These are phyloP conservation scores for Uloborus plumipes DNA, from an alignment of 2,888 invertebrate species.

Conservation along the genomic window DNA sequence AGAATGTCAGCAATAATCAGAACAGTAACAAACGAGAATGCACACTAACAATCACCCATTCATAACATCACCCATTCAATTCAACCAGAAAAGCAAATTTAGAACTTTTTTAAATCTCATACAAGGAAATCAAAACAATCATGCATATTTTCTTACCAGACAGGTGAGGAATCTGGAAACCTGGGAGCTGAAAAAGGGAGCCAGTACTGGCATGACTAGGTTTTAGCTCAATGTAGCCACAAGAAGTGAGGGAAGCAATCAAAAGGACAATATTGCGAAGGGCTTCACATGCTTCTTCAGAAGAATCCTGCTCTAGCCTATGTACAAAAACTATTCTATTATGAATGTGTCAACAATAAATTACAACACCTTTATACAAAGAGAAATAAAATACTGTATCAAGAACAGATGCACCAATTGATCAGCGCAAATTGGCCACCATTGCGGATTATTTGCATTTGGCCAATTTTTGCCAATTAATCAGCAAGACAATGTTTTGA, in stretches of 20 bases:
- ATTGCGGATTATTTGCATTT: no score
- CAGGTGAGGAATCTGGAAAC: slow-evolving; percentile 92
- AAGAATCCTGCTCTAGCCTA: slow-evolving; percentile 81
- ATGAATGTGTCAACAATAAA: background rate
- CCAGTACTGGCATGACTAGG: slow-evolving; percentile 83
- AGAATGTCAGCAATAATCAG: no score
- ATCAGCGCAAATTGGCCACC: no score
- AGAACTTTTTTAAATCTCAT: no score
- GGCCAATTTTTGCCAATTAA: no score
- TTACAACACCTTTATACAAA: background rate
- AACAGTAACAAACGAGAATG: no score
- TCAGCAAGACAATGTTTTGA: no score
- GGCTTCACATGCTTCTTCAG: slow-evolving; percentile 89
- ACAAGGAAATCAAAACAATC: background rate
- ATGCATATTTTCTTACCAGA: slow-evolving; percentile 75
- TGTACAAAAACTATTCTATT: background rate
- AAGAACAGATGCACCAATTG: no score
- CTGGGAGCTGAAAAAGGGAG: slow-evolving; percentile 92
- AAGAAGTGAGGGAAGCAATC: slow-evolving; percentile 93
- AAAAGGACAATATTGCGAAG: slow-evolving; percentile 92
- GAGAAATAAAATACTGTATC: no score
- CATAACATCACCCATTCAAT: no score
- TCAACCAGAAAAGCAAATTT: no score
- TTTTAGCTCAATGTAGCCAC: slow-evolving; percentile 91
- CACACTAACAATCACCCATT: no score